Base-by-base conservation (phyloP, 1,140 invertebrate species). In the Fopius arisanus region DNA sequence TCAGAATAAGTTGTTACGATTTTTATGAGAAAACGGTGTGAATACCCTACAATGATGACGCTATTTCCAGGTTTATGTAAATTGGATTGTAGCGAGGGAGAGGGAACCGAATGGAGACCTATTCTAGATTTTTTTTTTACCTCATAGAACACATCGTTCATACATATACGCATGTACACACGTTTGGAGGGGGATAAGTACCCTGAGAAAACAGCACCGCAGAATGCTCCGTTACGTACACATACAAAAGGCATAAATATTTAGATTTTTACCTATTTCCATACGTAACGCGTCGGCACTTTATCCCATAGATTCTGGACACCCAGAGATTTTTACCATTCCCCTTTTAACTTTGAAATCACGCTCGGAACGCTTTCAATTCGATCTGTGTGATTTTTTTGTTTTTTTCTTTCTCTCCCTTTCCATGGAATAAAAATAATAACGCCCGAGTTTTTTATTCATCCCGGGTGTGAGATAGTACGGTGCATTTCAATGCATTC, bases 241-340 rank as follows among this genome's bases (percentile, higher is more conserved):
- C 71, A 68, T 26, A 59, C 59, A 9, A 74, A 29, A n/a, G 21
- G 51, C 73, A 81, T 80, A 78, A 79, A 80, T 81, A 81, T 81
- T 79, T 78, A 79, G 75, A 80, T 80, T 77, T 62, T 63, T n/a
- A n/a, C 28, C 68, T 63, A 78, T 80, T 77, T 77, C 70, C 75
- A 80, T 78, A 75, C 69, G 43, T 62, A 70, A 72, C 67, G 65
- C 67, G 67, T 74, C 72, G 54, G 59, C 51, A 70, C 40, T 74
- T 51, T 70, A 65, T 70, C n/a, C 67, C 23, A 19, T 74, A 67
- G 41, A 33, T 19, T 73, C 41, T 51, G 65, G 37, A 33, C 23
- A 43, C 16, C 37, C 37, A n/a, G 19, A 48, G 23, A 41, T 66
- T 66, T 71, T 28, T 59, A 28, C 21, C 54, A 23, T 59, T 10